Conservation (phyloP, 2,113 vertebrate species). For the Rhea americana region DNA sequence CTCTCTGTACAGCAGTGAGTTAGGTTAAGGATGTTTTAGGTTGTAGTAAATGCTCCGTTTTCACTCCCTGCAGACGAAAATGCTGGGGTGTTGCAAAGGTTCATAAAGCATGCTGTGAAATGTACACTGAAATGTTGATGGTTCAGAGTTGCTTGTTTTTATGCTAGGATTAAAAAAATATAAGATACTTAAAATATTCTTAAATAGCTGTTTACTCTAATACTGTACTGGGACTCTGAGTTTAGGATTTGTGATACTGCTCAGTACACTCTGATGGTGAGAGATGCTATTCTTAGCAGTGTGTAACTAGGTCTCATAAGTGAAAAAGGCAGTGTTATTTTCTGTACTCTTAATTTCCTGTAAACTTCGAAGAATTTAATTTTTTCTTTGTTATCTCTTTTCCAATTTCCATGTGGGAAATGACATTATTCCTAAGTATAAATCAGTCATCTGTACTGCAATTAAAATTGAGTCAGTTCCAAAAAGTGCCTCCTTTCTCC, state of each 20-base stretch:
- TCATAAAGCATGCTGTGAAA: neutral
- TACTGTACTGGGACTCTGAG: neutral
- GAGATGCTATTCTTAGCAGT: neutral
- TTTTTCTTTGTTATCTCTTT: neutral
- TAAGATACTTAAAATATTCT: neutral
- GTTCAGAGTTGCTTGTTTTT: neutral
- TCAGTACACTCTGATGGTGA: neutral
- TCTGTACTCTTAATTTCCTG: neutral
- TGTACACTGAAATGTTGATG: neutral
- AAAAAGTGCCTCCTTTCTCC: neutral
- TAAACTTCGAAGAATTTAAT: neutral
- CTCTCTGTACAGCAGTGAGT: neutral
- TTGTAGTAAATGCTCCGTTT: neutral
- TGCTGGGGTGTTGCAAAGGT: neutral
- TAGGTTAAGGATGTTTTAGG: neutral
- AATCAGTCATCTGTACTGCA: neutral
- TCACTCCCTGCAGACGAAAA: neutral
- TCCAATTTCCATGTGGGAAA: rapidly evolving
- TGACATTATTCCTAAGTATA: neutral
- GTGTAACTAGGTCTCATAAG: neutral
- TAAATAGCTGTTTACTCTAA: neutral
- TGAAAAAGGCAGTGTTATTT: neutral
- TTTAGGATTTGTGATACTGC: neutral
- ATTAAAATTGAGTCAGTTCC: neutral
- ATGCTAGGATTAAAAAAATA: neutral